phyloP scores from a whole-genome alignment of 2,888 invertebrate species.

The Choreutis nemorana region DNA sequence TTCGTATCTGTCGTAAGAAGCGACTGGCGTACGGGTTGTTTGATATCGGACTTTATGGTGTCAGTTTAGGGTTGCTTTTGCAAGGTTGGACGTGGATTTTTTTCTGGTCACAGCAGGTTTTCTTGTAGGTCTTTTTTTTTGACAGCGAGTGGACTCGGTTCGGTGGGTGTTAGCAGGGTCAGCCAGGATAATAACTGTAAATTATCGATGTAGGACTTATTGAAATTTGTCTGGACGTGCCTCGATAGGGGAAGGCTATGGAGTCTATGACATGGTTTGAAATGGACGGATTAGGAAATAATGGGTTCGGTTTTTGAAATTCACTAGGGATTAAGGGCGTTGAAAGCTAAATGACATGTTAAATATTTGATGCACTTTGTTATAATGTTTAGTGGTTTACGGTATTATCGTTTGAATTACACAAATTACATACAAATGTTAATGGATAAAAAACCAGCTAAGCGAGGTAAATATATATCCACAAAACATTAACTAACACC shows the following conservation, averaged over 20 bases:
- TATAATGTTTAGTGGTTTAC: too few relatives aligned
- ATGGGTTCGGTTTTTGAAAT: too few relatives aligned
- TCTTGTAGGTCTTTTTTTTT: slow-evolving; percentile 52
- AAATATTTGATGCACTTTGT: too few relatives aligned
- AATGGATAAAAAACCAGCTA: too few relatives aligned
- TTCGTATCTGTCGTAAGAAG: slow-evolving; percentile 34
- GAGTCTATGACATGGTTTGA: too few relatives aligned
- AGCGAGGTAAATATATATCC: too few relatives aligned
- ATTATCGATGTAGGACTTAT: slow-evolving; percentile 59
- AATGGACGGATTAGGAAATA: too few relatives aligned
- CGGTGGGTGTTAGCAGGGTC: slow-evolving; percentile 65
- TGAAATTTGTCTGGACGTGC: slow-evolving; percentile 50
- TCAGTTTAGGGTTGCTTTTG: slow-evolving; percentile 27
- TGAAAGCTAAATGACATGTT: too few relatives aligned
- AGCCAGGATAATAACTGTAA: slow-evolving; percentile 64
- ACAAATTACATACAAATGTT: too few relatives aligned
- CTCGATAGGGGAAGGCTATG: slow-evolving; percentile 52
- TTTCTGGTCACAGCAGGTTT: slow-evolving; percentile 58
- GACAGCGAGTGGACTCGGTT: slow-evolving; percentile 45
- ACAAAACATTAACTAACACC: too few relatives aligned
- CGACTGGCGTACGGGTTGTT: slow-evolving; percentile 13
- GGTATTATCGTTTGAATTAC: too few relatives aligned
- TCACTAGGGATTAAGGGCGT: too few relatives aligned
- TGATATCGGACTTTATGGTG: slow-evolving; percentile 18
- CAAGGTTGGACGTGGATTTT: slow-evolving; percentile 22